Evolutionary conservation across 2,797 vertebrate genomes (phyloP).

Genomic region (Cichlasoma orientale): DNA sequence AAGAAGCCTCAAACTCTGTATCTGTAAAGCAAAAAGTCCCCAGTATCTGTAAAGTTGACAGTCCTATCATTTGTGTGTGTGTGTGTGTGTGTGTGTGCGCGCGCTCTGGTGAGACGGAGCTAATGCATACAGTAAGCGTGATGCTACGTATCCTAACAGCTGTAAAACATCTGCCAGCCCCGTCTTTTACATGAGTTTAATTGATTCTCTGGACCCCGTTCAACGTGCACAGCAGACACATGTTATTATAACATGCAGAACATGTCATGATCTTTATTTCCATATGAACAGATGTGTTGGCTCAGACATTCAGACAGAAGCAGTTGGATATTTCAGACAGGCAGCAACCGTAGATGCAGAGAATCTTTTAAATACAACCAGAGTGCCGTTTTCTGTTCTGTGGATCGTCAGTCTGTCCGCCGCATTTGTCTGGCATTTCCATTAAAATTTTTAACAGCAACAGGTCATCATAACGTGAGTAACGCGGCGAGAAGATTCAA

Average conservation of each 20-base stretch:
- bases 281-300: constrained; percentile 4
- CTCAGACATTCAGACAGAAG: not conserved
- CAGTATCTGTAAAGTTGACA: constrained; percentile 19
- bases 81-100: not conserved
- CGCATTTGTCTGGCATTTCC: not conserved
- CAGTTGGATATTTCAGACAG: constrained; percentile 7
- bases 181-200: constrained; percentile 6
- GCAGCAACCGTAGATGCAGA: constrained; percentile 12
- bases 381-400: not conserved
- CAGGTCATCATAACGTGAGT: accelerated
- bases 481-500: not conserved
- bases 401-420: not conserved
- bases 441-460: not conserved
- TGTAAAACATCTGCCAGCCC: constrained; percentile 11
- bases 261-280: not conserved
- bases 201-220: constrained; percentile 2
- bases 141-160: constrained; percentile 14
- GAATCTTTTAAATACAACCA: not conserved
- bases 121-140: not conserved
- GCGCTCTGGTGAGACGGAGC: not conserved
- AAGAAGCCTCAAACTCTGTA: constrained; percentile 36
- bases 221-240: not conserved
- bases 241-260: constrained; percentile 9
- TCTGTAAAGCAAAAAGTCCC: constrained; percentile 31
- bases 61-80: constrained; percentile 2